Evolutionary conservation across 1,140 invertebrate species (phyloP), one percentile per base, ranked within the genome.

Genomic region (Anastrepha ludens): DNA sequence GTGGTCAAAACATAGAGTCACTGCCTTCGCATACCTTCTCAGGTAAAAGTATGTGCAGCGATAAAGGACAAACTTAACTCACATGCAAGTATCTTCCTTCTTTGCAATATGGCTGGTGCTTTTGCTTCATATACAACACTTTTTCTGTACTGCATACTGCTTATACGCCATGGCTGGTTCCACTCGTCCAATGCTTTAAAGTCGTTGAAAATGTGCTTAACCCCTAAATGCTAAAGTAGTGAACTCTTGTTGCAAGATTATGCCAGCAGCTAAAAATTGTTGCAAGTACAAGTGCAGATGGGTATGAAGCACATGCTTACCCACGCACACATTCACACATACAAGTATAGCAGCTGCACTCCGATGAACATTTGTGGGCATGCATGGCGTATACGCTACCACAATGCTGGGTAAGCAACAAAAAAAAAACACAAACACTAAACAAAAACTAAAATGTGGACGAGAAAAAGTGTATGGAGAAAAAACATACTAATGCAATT

Each of bases 401-500:
- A 29, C 74, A 81, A 81, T 81, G 47, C 74, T 9, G 17, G 74
- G 47, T 7, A 55, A 55, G 74, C 20, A 81, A 55, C 44, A 81
- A 81, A 81, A 55, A 55, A 29, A 29, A n/a, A 15, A 5, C 15
- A 2, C 39, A 44, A 58, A 50, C 13, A 29, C 6, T 6, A 55
- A 81, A 81, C 44, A 81, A 55, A 50, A 29, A 50, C n/a, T 17
- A 50, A 5, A 74, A 74, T 47, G 3, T 74, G 17, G 17, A 64
- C 5, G 41, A 41, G 17, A 74, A 74, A 74, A 50, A 67, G 6
- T 29, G 29, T 29, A 39, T 62, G 8, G 11, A 13, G 9, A 41
- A 81, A 50, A 81, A 81, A 81, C 74, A 58, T 55, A 47, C n/a
- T 81, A 81, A 55, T 81, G 74, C 74, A 81, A 81, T 81, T 81